A percentile compares a stretch with the other conserved stretches of the same genome.
phyloP scores from a whole-genome alignment of 2,113 vertebrate genomes.

The Megaleporinus macrocephalus region DNA sequence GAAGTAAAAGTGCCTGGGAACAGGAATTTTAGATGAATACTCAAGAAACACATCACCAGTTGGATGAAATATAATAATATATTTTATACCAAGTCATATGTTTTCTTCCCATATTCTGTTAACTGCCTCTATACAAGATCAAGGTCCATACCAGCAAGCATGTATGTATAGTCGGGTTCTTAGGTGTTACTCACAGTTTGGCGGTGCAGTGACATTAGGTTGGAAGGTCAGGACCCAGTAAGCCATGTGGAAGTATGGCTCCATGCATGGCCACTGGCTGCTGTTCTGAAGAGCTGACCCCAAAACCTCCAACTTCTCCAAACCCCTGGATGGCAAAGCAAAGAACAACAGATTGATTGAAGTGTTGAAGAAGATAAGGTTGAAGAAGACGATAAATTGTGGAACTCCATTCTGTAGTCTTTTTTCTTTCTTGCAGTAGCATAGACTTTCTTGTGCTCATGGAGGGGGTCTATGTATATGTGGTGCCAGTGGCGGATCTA shows the following conservation, averaged over 20 bases:
- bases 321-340: conserved; percentile 55
- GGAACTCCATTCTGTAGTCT: not conserved
- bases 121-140: not conserved
- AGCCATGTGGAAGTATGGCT: conserved; percentile 68
- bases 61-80: too few species aligned
- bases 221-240: conserved; percentile 76
- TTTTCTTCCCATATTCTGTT: too few species aligned
- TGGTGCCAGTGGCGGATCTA: too few species aligned
- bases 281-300: conserved; percentile 66
- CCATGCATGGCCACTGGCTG: conserved; percentile 64
- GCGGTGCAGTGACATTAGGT: conserved; percentile 59
- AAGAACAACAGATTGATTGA: not conserved
- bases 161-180: not conserved
- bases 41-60: not conserved
- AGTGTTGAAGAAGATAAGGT: too few species aligned
- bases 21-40: not conserved
- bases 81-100: too few species aligned
- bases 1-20: conserved; percentile 49
- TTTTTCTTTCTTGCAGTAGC: not conserved
- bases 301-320: conserved; percentile 47
- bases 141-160: not conserved
- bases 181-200: conserved; percentile 72
- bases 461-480: too few species aligned
- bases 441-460: too few species aligned
- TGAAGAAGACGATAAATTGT: not conserved